Percentiles rank a stretch among this genome's conserved stretches.
Evolutionary conservation across 2,888 invertebrate genomes (phyloP).

Genomic region (Microplitis deprimator): DNA sequence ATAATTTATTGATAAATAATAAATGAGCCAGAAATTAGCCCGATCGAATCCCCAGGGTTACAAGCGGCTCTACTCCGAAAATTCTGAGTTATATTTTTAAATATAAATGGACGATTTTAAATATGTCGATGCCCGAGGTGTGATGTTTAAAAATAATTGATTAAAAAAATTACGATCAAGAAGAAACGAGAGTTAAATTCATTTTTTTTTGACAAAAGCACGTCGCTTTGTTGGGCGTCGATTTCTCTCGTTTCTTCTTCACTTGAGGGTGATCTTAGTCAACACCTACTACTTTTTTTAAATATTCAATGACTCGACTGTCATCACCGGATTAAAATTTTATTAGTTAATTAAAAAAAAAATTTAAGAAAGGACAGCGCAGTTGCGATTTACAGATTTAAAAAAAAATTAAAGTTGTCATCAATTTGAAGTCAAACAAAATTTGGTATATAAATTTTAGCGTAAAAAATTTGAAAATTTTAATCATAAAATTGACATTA

Average conservation of each 20-base stretch:
- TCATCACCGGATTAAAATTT: too few relatives aligned
- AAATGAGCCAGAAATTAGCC: slow-evolving; percentile 30
- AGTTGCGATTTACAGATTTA: too few relatives aligned
- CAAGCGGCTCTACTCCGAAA: slow-evolving; percentile 7
- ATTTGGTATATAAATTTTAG: too few relatives aligned
- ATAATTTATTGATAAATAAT: slow-evolving; percentile 17
- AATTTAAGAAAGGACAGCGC: too few relatives aligned
- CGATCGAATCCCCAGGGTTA: slow-evolving; percentile 20
- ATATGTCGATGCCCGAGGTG: slow-evolving; percentile 47
- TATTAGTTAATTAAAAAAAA: too few relatives aligned
- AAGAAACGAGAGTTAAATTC: slow-evolving; percentile 37
- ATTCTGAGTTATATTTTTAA: slow-evolving; percentile 36
- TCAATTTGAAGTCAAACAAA: too few relatives aligned
- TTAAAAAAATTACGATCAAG: slow-evolving; percentile 14
- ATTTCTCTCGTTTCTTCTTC: slow-evolving; percentile 18
- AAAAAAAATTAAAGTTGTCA: too few relatives aligned
- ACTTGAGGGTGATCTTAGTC: too few relatives aligned
- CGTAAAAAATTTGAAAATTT: too few relatives aligned
- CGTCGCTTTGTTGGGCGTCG: slow-evolving; percentile 25
- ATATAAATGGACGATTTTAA: slow-evolving; percentile 5
- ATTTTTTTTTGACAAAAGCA: slow-evolving; percentile 12
- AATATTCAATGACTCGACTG: too few relatives aligned
- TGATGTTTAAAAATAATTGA: slow-evolving; percentile 43
- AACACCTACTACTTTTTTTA: too few relatives aligned
- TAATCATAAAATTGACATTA: too few relatives aligned